These are phyloP conservation scores for Coptodon rendalli DNA, from an alignment of 2,113 vertebrate genomes.

Conservation along the genomic window DNA sequence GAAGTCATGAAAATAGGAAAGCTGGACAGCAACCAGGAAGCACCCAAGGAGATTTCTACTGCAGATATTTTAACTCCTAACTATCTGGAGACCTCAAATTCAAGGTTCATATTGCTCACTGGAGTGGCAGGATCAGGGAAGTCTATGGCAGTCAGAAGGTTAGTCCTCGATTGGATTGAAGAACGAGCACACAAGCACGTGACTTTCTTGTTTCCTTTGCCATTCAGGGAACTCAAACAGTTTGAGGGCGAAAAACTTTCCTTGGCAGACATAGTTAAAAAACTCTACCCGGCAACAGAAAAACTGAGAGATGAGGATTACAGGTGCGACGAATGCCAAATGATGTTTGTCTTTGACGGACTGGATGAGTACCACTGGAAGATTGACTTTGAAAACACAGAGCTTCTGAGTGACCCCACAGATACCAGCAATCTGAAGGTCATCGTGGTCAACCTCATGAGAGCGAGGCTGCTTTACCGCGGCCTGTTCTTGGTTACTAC, in stretches of 20 bases:
- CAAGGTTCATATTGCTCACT: constrained; percentile 13
- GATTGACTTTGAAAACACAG: constrained; percentile 47
- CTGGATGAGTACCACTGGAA: constrained; percentile 52
- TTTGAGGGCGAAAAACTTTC: constrained; percentile 22
- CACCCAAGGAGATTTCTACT: not conserved
- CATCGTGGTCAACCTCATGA: constrained; percentile 65
- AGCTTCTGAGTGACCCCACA: not conserved
- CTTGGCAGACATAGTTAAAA: constrained; percentile 48
- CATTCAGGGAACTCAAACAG: constrained; percentile 51
- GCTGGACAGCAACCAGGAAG: constrained; percentile 10
- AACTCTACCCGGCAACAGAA: constrained; percentile 57
- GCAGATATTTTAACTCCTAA: constrained; percentile 30
- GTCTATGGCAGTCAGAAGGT: constrained; percentile 46
- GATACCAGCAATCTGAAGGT: not conserved
- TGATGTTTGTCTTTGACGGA: constrained; percentile 67
- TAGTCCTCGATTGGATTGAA: constrained; percentile 65
- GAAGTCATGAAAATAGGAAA: constrained; percentile 57
- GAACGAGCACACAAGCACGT: constrained; percentile 42
- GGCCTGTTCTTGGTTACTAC: constrained; percentile 25
- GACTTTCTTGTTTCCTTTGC: constrained; percentile 61
- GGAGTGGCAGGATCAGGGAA: constrained; percentile 66
- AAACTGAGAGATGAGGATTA: constrained; percentile 30
- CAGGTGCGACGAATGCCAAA: constrained; percentile 10
- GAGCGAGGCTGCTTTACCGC: constrained; percentile 38
- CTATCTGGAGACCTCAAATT: accelerated